Percentiles rank a stretch among this genome's conserved stretches.
These are phyloP conservation scores for Pristionchus fissidentatus DNA, from an alignment of 2,888 invertebrate species.

Conservation along the genomic window DNA sequence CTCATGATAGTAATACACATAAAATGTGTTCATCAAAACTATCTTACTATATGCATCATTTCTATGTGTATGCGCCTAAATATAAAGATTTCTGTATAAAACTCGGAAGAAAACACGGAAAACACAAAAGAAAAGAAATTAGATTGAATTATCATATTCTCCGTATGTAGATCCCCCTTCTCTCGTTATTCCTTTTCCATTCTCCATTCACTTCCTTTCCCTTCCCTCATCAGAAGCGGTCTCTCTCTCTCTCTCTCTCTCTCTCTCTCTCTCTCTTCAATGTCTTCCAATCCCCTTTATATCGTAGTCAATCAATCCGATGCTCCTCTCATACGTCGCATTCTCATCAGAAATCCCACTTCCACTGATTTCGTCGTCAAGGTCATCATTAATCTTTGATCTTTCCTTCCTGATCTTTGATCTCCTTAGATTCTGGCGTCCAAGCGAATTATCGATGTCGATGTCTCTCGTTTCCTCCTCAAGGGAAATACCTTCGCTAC, in stretches of 20 bases:
- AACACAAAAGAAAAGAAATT: no score
- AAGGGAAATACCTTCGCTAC: conserved; percentile 20
- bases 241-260: neutral
- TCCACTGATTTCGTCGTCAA: conserved; percentile 11
- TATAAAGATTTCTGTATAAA: no score
- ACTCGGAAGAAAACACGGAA: no score
- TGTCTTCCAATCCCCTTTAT: neutral
- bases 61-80: no score
- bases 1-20: no score
- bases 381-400: neutral
- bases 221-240: neutral
- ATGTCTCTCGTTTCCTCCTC: conserved; percentile 26
- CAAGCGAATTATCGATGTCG: conserved; percentile 7
- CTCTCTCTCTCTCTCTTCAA: neutral
- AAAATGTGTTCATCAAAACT: no score
- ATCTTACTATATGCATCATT: no score
- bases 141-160: neutral
- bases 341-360: conserved; percentile 28
- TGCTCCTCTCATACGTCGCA: conserved; percentile 1
- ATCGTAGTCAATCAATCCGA: conserved; percentile 25
- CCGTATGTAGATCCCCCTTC: neutral
- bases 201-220: neutral
- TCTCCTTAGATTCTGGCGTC: neutral
- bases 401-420: neutral
- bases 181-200: neutral